Conservation (phyloP, 2,113 vertebrate genomes). For the Protobothrops mucrosquamatus region DNA sequence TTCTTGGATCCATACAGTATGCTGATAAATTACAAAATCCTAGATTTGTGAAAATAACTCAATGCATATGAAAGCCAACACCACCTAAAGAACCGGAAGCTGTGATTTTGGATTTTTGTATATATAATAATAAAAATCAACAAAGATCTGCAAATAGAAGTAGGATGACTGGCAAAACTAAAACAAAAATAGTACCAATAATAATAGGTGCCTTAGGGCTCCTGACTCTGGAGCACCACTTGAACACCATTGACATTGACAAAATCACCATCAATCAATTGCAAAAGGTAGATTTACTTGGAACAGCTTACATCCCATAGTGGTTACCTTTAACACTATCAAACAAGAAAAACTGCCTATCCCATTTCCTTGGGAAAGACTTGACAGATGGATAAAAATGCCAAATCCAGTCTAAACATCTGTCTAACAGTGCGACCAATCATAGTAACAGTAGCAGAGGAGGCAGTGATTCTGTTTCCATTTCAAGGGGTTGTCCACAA, state of each 20-base stretch:
- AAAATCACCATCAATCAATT: neutral
- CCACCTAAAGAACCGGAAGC: neutral
- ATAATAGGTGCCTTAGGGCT: neutral
- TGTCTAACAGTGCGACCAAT: neutral
- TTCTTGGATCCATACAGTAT: neutral
- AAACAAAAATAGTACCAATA: neutral
- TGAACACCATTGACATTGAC: neutral
- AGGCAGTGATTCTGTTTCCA: neutral
- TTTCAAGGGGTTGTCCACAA: neutral
- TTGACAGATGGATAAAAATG: neutral
- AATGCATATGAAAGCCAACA: neutral
- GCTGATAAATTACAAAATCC: neutral
- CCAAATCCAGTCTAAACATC: neutral
- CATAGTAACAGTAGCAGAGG: neutral
- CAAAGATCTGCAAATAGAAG: neutral
- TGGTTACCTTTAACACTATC: neutral
- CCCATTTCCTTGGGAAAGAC: neutral
- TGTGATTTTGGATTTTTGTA: neutral
- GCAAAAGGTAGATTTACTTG: neutral
- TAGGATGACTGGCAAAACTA: neutral
- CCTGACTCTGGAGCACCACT: neutral
- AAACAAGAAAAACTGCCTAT: neutral
- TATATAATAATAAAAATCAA: neutral
- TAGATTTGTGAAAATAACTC: neutral
- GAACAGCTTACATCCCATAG: neutral